Evolutionary conservation across 2,113 vertebrate species (phyloP).

Genomic region (Oncorhynchus keta): DNA sequence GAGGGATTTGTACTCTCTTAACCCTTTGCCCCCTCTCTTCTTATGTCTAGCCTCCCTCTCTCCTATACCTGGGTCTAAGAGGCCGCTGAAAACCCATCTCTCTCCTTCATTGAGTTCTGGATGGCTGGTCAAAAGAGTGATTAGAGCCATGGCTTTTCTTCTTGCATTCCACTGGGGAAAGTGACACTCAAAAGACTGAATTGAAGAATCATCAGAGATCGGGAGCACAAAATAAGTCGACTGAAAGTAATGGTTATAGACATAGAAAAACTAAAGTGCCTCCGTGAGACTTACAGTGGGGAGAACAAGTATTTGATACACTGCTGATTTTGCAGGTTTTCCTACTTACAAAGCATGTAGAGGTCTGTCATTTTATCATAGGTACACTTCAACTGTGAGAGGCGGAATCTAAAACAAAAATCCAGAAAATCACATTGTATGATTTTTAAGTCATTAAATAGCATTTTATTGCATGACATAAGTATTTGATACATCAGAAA

Average conservation of each 20-base stretch:
- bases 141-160: constrained; percentile 15
- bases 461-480: too few species aligned
- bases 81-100: constrained; percentile 26
- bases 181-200: constrained; percentile 25
- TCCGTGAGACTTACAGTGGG: too few species aligned
- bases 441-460: too few species aligned
- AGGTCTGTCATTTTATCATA: too few species aligned
- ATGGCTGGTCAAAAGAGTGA: background rate
- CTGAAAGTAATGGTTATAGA: constrained; percentile 3
- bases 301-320: too few species aligned
- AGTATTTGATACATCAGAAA: too few species aligned
- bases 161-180: constrained; percentile 30
- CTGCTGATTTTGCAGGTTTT: too few species aligned
- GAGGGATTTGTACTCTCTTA: constrained; percentile 13
- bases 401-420: too few species aligned
- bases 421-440: too few species aligned
- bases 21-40: constrained; percentile 5
- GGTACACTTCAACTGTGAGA: too few species aligned
- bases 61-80: constrained; percentile 20
- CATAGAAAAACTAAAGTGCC: background rate
- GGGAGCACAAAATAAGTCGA: background rate
- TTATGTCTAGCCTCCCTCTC: constrained; percentile 15
- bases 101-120: constrained; percentile 24
- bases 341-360: too few species aligned
- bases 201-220: constrained; percentile 9